Evolutionary conservation across 1,140 invertebrate genomes (phyloP), one percentile per base, ranked within the genome.

Genomic region (Ruditapes philippinarum): DNA sequence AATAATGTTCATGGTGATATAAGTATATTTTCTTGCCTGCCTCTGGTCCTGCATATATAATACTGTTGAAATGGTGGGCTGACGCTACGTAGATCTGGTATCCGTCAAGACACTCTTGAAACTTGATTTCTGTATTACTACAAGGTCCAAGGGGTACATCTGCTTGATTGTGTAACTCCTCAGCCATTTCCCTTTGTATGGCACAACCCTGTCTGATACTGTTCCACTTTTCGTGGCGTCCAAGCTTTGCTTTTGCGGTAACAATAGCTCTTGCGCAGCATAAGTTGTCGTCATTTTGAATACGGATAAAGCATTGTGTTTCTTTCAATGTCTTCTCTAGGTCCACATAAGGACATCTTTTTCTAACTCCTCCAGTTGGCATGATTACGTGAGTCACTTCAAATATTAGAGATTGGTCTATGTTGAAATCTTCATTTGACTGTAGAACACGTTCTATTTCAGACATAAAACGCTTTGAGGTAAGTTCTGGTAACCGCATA

Each of bases 41-140:
- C 2, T 78, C 74, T 45, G 31, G 70, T 22, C 84, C 84, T 11
- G 31, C 57, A 54, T 78, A 87, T 19, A 87, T 78, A 19, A 78
- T 65, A 42, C 36, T 36, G n/a, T 76, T 76, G 25, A 79, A 87
- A 49, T 78, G 54, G 1, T 78, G 22, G n/a, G 33, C 3, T 4
- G 84, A 87, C n/a, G 62, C 49, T 1, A 87, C 49, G 33, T 74
- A n/a, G 0, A 85, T 51, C 31, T 85, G 83, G 45, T 85, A 74
- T 3, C 31, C 70, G 36, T 3, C 1, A 14, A 73, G 1, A 17
- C 5, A 28, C n/a, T 25, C 28, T 22, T 28, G 49, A 25, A 38
- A 60, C 14, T 76, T n/a, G 33, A 19, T 68, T 85, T 73, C 83
- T 12, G 33, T 45, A 36, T 54, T 60, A 5, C 70, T 31, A 65